Percentiles rank a stretch among this genome's conserved stretches.
These are phyloP conservation scores for Drymodes brunneopygia DNA, from an alignment of 2,113 vertebrate species.

Conservation along the genomic window DNA sequence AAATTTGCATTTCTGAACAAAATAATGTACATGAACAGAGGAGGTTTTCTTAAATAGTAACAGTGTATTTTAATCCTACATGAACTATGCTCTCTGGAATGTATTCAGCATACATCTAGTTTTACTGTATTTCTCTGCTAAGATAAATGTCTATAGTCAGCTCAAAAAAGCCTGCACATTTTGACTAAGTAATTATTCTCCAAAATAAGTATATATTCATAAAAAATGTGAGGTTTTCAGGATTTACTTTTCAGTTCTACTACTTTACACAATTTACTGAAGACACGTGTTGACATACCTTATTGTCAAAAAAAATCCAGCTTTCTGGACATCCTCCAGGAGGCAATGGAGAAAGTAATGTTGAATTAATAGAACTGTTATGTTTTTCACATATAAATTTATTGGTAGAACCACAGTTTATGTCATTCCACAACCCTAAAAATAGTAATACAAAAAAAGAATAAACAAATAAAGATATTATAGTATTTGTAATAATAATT, in stretches of 20 bases:
- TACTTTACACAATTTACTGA: not conserved
- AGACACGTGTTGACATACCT: slow-evolving; percentile 67
- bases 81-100: not conserved
- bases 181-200: not conserved
- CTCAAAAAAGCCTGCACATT: not conserved
- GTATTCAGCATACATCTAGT: not conserved
- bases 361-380: slow-evolving; percentile 75
- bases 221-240: fast-evolving
- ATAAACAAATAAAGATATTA: not conserved
- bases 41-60: not conserved
- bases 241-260: not conserved
- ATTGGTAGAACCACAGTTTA: slow-evolving; percentile 82
- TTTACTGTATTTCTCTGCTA: not conserved
- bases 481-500: not conserved
- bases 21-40: not conserved
- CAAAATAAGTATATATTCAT: not conserved
- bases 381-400: slow-evolving; percentile 86
- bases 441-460: not conserved
- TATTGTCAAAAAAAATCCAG: slow-evolving; percentile 81
- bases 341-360: slow-evolving; percentile 63
- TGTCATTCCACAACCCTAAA: slow-evolving; percentile 90
- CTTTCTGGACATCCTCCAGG: slow-evolving; percentile 81
- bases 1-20: not conserved
- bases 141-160: not conserved
- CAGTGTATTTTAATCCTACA: not conserved